Percentiles rank a stretch among this genome's conserved stretches.
These are phyloP conservation scores for Oryzias dopingdopingensis DNA, from an alignment of 2,797 vertebrate species.

Conservation along the genomic window DNA sequence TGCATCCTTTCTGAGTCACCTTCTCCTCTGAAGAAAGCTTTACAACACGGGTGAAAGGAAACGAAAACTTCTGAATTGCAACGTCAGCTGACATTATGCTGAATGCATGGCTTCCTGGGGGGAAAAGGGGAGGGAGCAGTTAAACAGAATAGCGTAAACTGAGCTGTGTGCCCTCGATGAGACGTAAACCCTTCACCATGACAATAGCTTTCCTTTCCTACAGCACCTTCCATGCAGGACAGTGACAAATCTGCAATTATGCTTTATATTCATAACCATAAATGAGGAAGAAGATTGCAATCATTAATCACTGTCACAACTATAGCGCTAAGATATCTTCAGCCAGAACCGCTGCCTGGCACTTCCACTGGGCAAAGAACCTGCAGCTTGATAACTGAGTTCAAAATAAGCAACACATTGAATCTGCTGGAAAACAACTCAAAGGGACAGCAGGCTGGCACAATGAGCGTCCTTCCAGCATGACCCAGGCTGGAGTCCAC, in stretches of 20 bases:
- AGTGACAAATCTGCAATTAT: slow-evolving; percentile 69
- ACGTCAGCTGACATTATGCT: slow-evolving; percentile 69
- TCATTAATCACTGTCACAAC: slow-evolving; percentile 62
- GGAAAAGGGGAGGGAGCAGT: slow-evolving; percentile 12
- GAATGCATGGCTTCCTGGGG: slow-evolving; percentile 54
- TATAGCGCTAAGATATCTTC: slow-evolving; percentile 12
- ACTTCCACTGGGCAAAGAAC: slow-evolving; percentile 24
- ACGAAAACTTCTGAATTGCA: slow-evolving; percentile 72
- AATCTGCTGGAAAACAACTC: slow-evolving; percentile 11
- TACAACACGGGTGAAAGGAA: slow-evolving; percentile 60
- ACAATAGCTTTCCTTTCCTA: slow-evolving; percentile 9
- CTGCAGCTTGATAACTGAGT: slow-evolving; percentile 7
- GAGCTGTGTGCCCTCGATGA: too few relatives aligned
- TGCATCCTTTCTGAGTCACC: slow-evolving; percentile 33
- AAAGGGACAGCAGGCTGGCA: slow-evolving; percentile 12
- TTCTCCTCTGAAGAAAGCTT: slow-evolving; percentile 41
- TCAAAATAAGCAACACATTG: slow-evolving; percentile 17
- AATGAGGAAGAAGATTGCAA: slow-evolving; percentile 57
- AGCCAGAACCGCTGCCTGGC: slow-evolving; percentile 23
- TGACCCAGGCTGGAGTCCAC: slow-evolving; percentile 19
- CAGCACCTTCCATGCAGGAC: slow-evolving; percentile 36
- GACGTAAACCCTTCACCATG: too few relatives aligned
- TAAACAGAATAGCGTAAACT: too few relatives aligned
- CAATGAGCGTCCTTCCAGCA: slow-evolving; percentile 20
- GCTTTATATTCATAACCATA: slow-evolving; percentile 65